Conservation (phyloP, 2,113 vertebrate species). For the Nibea albiflora region DNA sequence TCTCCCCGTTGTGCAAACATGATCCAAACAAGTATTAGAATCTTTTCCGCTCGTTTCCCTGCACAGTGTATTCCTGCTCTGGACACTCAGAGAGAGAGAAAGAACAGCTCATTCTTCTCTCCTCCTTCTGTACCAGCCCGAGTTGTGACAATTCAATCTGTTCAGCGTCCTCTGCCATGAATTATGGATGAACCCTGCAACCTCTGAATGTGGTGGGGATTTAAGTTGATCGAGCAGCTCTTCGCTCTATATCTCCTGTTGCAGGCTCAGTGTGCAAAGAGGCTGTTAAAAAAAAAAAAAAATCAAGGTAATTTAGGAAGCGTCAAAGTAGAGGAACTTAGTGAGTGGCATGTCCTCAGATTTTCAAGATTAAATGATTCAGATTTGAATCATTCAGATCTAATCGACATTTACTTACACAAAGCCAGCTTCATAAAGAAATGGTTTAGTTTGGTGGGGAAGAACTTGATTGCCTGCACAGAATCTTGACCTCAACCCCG, state of each 20-base stretch:
- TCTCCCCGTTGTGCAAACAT: background rate
- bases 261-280: constrained; percentile 1
- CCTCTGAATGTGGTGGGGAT: constrained; percentile 49
- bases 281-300: background rate
- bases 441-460: background rate
- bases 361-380: background rate
- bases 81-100: background rate
- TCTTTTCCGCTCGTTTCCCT: constrained; percentile 4
- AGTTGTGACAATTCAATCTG: constrained; percentile 76
- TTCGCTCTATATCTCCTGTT: constrained; percentile 29
- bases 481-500: background rate
- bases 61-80: background rate
- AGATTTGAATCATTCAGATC: background rate
- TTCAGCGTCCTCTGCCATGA: constrained; percentile 55
- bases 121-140: background rate
- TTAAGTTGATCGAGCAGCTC: constrained; percentile 50
- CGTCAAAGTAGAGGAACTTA: background rate
- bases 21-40: constrained; percentile 9
- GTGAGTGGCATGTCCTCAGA: background rate
- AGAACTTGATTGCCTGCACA: too few relatives aligned
- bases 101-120: constrained; percentile 17
- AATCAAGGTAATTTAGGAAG: constrained; percentile 29
- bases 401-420: background rate
- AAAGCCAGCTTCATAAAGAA: too few relatives aligned
- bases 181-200: constrained; percentile 69